These are phyloP conservation scores for Enteromius argenteus DNA, from an alignment of 2,797 vertebrate genomes.

Conservation along the genomic window DNA sequence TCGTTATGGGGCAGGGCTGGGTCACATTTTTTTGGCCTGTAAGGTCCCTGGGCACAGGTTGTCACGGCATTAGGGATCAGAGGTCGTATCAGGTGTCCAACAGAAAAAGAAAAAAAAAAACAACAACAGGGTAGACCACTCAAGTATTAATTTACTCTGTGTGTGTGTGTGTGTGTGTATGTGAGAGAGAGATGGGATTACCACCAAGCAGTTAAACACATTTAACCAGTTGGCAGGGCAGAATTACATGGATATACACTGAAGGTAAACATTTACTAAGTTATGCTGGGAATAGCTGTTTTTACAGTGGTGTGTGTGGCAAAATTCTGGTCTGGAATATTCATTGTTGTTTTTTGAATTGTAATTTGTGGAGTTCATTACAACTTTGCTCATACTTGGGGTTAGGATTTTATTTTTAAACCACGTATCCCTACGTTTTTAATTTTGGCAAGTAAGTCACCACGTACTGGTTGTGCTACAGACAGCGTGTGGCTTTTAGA, in stretches of 20 bases:
- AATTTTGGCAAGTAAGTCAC: background rate
- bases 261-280: background rate
- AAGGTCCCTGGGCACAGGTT: conserved; percentile 66
- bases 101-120: conserved; percentile 14
- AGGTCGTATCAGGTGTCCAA: conserved; percentile 74
- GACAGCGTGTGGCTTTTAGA: background rate
- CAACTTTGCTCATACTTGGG: background rate
- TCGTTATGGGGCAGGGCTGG: conserved; percentile 32
- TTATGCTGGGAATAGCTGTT: background rate
- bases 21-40: conserved; percentile 49
- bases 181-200: conserved; percentile 37
- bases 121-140: conserved; percentile 27
- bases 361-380: background rate
- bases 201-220: background rate
- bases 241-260: background rate
- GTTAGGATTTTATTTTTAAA: conserved; percentile 21
- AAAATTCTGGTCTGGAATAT: background rate
- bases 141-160: conserved; percentile 31
- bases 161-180: conserved; percentile 50
- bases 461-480: background rate
- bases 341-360: background rate
- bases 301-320: background rate
- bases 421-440: background rate
- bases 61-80: conserved; percentile 64
- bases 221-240: conserved; percentile 1